Base-by-base conservation (phyloP, 2,797 vertebrate species). In the Pseudochromis fuscus region DNA sequence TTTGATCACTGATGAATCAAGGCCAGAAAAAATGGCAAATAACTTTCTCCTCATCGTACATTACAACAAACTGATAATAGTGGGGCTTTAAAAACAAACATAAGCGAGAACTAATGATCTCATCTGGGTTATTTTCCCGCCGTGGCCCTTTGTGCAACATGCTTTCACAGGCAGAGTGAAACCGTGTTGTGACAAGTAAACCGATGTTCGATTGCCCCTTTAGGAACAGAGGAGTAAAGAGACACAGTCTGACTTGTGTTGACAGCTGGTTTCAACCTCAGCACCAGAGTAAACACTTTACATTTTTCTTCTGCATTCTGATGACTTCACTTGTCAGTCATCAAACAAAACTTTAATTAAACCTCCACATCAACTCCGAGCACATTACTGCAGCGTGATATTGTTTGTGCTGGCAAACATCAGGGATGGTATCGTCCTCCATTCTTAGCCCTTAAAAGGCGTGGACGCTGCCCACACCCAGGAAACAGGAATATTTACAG, bases 401-500 rank as follows among this genome's bases (percentile, higher is more conserved):
- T 16, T 70, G 60, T 63, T 78, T 77, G 51, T 38, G 49, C 60
- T 76, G 79, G 58, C 68, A 76, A 45, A 62, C 53, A 49, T 58
- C 37, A 38, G 51, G 44, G 38, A 60, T 21, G 13, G 24, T 24
- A 59, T 66, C 13, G 28, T 35, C 68, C 60, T 57, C 31, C 44
- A 48, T 69, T 76, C 69, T 44, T 66, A 23, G 60, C 82, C n/a
- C 79, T 70, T 81, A 84, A 64, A 87, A 83, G 81, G 77, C 2
- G 6, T 48, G 25, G 46, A 49, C 16, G 11, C 18, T 9, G 7
- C 33, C 51, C 71, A 58, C 70, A 76, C 57, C 57, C 71, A 73
- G 72, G 76, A 82, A 76, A 81, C 35, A 23, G 59, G 44, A 61
- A 33, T 76, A 81, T 84, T 88, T 81, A 80, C 63, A 83, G 67